Evolutionary conservation across 2,113 vertebrate species (phyloP), one percentile per base, ranked within the genome.

Genomic region (Empidonax traillii): DNA sequence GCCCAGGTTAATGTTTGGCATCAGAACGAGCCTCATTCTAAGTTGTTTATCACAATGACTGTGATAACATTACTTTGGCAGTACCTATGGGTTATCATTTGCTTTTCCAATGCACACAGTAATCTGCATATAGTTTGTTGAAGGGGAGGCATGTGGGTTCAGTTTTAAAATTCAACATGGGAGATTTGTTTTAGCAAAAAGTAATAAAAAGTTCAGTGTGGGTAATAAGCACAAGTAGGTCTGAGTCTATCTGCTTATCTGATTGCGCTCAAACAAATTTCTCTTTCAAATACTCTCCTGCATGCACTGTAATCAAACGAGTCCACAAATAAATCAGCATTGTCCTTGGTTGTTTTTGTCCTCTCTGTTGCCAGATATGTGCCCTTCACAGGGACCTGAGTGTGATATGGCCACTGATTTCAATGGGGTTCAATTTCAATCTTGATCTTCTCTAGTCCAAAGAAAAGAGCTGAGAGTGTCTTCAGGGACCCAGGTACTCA

Each of bases 321-420:
- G 58, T 51, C 68, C 81, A 91, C 86, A 96, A 91, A 93, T 92
- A 95, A 95, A 93, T 93, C 84, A 80, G 61, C 8, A 2, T 82
- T 95, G 87, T 71, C 90, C 93, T 95, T 95, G 91, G 88, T 91
- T 82, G 88, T 23, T 93, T 93, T 91, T 96, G 95, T 94, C 88
- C 77, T 94, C 56, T 73, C 86, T 90, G 61, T 41, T 91, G 39
- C 35, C 76, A 95, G 81, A n/a, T 76, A 55, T 2, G 23, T 62
- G 87, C 63, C 81, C 52, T 95, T 94, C 75, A 76, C 35, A 49
- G 67, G 35, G 31, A 85, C 39, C n/a, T 12, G 43, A 68, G 46
- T 71, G 53, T 67, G 87, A 81, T 88, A 75, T 27, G 55, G 47
- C 37, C 52, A 37, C 81, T 66, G 82, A 87, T 76, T 94, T 95